Percentiles rank a stretch among this genome's conserved stretches.
Conservation (phyloP, 2,797 vertebrate species). For the Eremophila alpestris region DNA sequence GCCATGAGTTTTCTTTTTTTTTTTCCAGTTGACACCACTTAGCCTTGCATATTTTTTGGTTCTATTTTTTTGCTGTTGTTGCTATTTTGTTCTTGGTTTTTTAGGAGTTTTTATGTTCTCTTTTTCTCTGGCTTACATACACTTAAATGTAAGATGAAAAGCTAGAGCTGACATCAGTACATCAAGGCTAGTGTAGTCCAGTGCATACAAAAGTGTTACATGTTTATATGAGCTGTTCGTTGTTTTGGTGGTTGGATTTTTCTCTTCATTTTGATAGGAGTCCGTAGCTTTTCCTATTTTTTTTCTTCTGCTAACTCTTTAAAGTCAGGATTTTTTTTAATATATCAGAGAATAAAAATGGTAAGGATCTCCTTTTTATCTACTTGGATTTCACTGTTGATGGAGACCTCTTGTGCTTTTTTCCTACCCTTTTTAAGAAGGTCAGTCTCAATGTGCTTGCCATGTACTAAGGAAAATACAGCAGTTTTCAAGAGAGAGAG, state of each 20-base stretch:
- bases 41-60: neutral
- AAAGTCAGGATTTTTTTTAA: neutral
- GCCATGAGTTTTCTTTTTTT: neutral
- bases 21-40: neutral
- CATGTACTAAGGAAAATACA: neutral
- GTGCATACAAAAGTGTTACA: neutral
- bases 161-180: neutral
- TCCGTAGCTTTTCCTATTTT: neutral
- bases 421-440: neutral
- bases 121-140: neutral
- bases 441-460: neutral
- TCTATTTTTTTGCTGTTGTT: neutral
- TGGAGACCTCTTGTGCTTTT: neutral
- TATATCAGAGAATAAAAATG: neutral
- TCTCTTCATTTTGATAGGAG: neutral
- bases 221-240: neutral
- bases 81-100: neutral
- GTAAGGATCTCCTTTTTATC: neutral
- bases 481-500: neutral
- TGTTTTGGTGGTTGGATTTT: neutral
- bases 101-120: neutral
- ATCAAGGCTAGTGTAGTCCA: neutral
- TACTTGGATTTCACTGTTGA: constrained; percentile 18
- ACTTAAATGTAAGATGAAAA: neutral
- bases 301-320: neutral